Percentiles rank a stretch among this genome's conserved stretches.
phyloP scores from a whole-genome alignment of 1,140 invertebrate genomes.

The Aphidius gifuensis region DNA sequence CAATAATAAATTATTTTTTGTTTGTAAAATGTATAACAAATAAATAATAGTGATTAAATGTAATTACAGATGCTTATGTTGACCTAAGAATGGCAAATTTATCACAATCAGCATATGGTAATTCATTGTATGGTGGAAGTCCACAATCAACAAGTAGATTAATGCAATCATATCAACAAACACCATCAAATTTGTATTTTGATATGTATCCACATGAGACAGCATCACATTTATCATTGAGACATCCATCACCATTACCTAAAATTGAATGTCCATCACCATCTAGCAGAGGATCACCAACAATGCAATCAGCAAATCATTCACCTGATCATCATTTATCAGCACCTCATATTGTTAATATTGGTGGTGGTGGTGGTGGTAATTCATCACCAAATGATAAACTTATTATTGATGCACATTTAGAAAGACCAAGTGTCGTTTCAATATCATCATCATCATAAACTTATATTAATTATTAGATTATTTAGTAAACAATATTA shows the following conservation, averaged over 20 bases:
- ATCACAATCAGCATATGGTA: slow-evolving; percentile 28
- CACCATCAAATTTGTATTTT: slow-evolving; percentile 34
- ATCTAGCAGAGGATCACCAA: slow-evolving; percentile 40
- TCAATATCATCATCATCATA: slow-evolving; percentile 44
- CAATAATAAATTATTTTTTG: neutral
- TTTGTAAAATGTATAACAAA: neutral
- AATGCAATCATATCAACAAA: slow-evolving; percentile 27
- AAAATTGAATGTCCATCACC: slow-evolving; percentile 49
- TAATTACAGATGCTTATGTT: slow-evolving; percentile 42
- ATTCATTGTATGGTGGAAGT: slow-evolving; percentile 27
- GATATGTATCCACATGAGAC: slow-evolving; percentile 38
- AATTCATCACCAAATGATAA: slow-evolving; percentile 39
- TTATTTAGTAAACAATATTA: too few relatives aligned
- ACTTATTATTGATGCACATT: slow-evolving; percentile 37
- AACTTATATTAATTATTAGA: neutral
- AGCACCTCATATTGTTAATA: slow-evolving; percentile 43
- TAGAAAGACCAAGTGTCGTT: slow-evolving; percentile 44
- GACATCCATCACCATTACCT: slow-evolving; percentile 39
- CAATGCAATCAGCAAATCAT: slow-evolving; percentile 36
- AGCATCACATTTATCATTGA: slow-evolving; percentile 36
- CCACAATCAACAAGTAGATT: slow-evolving; percentile 31
- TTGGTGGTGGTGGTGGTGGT: slow-evolving; percentile 18
- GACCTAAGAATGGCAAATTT: slow-evolving; percentile 40
- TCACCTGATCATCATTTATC: slow-evolving; percentile 47
- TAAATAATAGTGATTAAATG: too few relatives aligned